Evolutionary conservation across 2,113 vertebrate species (phyloP), one percentile per base, ranked within the genome.

Genomic region (Cheilinus undulatus): DNA sequence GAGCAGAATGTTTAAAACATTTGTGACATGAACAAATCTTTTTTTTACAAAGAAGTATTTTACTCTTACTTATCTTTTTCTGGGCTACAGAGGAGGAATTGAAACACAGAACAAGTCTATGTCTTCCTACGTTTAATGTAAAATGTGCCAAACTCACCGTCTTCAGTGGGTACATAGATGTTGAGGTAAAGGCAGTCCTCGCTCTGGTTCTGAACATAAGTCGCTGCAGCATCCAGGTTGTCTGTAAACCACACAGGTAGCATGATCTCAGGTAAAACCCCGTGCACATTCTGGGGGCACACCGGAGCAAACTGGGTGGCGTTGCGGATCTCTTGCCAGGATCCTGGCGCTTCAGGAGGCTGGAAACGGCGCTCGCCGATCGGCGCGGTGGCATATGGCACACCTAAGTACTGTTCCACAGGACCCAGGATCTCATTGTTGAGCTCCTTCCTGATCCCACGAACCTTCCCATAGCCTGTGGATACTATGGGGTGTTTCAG

Each of bases 131-230:
- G 36, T 17, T n/a, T 12, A 13, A 3, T 10, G 22, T 22, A 10
- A 52, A 32, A 67, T 50, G 40, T 68, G 49, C 2, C 8, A 64
- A 20, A 91, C 96, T 97, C 90, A 97, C 96, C 96, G n/a, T 97
- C 96, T 91, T 97, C 96, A 27, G 95, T 96, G 82, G 96, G 96
- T 54, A 97, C 94, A 67, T 97, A 97, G 90, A 97, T 92, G 85
- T 97, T 97, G 90, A 97, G 96, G 88, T 97, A 97, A 83, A 97
- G 95, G 79, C 96, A 97, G 88, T 97, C 96, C 86, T 97, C 96
- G 15, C 96, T 96, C 93, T 97, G 96, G 91, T 97, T 96, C 91
- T 96, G 96, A 48, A 97, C 94, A 52, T 96, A 96, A 36, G 92
- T 92, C 0, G 96, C 95, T 2, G 95, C 96, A 4, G 95, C 94